These are phyloP conservation scores for Drosophila aldrichi DNA, from an alignment of 2,888 invertebrate genomes.

Conservation along the genomic window DNA sequence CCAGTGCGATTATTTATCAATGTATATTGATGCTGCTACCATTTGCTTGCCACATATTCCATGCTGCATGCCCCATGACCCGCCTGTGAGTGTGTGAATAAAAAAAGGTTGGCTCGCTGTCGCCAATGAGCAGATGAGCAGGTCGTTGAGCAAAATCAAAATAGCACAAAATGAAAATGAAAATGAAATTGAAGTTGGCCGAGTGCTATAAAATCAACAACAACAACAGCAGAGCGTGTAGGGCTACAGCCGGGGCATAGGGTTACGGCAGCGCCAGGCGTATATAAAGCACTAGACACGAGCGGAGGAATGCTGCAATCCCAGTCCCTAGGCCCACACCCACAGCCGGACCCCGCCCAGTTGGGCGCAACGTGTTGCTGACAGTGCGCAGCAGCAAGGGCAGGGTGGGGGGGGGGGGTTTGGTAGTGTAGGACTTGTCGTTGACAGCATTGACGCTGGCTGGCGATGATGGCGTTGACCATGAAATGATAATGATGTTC, in stretches of 20 bases:
- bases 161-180: constrained; percentile 56
- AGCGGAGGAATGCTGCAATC: constrained; percentile 5
- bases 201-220: constrained; percentile 53
- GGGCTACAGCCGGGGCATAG: constrained; percentile 14
- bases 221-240: constrained; percentile 22
- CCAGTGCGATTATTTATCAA: no score
- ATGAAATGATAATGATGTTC: constrained; percentile 39
- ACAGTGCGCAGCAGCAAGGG: constrained; percentile 25
- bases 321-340: constrained; percentile 1
- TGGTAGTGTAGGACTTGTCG: constrained; percentile 11
- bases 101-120: constrained; percentile 21
- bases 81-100: not conserved
- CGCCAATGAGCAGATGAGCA: constrained; percentile 44
- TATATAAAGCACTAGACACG: constrained; percentile 29
- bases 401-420: not conserved
- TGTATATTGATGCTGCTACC: not conserved
- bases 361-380: constrained; percentile 56
- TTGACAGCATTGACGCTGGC: constrained; percentile 42
- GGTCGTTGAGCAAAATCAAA: constrained; percentile 56
- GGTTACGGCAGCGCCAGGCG: constrained; percentile 14
- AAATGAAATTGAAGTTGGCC: constrained; percentile 51
- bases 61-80: not conserved
- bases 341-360: constrained; percentile 25
- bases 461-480: constrained; percentile 41
- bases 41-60: not conserved